Conservation (phyloP, 2,113 vertebrate genomes). For the Actenoides lindsayi region DNA sequence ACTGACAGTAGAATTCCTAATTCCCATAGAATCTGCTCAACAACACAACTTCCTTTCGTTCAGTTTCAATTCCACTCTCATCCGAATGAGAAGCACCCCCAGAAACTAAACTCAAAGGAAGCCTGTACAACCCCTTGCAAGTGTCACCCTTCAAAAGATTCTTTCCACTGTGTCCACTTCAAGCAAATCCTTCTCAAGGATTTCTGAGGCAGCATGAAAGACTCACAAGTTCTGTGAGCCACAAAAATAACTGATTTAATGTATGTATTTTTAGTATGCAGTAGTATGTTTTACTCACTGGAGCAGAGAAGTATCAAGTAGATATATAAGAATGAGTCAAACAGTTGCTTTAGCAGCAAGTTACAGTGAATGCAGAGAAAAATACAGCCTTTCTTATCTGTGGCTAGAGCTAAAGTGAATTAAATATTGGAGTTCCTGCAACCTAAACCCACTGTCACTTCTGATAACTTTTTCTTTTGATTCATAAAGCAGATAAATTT, state of each 20-base stretch:
- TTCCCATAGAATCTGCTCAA: background rate
- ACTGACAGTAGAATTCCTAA: background rate
- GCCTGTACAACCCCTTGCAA: background rate
- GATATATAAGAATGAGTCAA: background rate
- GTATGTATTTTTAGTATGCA: background rate
- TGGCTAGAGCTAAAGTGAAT: rapidly evolving
- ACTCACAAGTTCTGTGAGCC: background rate
- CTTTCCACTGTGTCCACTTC: background rate
- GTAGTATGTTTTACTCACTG: background rate
- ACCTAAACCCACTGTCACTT: background rate
- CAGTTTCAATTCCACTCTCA: background rate
- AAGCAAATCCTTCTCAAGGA: background rate
- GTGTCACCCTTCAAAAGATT: background rate
- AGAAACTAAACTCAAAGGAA: background rate
- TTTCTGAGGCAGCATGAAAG: background rate
- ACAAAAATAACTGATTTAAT: background rate
- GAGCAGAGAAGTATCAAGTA: background rate
- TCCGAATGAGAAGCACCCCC: background rate
- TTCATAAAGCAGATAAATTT: background rate
- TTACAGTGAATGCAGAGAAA: background rate
- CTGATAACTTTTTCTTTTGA: background rate
- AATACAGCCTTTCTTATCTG: background rate
- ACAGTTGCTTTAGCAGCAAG: background rate
- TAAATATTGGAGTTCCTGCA: background rate
- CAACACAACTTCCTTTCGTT: background rate